These are phyloP conservation scores for Sebastes kiyomatsui DNA, from an alignment of 2,797 vertebrate genomes.

Conservation along the genomic window DNA sequence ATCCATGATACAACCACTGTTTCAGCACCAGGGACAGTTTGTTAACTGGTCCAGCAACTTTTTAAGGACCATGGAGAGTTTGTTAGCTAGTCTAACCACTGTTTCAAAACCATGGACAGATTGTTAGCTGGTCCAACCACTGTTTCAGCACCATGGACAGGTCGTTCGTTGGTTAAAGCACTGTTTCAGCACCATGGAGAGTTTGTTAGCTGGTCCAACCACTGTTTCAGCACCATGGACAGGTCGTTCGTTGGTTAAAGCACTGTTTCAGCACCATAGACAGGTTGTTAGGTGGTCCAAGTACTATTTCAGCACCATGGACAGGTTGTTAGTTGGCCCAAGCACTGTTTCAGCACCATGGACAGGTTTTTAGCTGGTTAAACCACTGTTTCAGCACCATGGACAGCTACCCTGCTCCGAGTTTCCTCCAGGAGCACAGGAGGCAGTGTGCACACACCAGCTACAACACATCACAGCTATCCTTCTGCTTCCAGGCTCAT, in stretches of 20 bases:
- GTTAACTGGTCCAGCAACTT: not conserved
- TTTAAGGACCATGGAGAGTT: not conserved
- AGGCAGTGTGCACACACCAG: slow-evolving; percentile 1
- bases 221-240: rapidly evolving
- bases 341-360: not conserved
- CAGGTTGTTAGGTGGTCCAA: rapidly evolving
- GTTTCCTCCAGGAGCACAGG: slow-evolving; percentile 15
- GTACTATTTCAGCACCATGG: too few relatives aligned
- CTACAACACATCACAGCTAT: not conserved
- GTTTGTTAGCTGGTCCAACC: rapidly evolving
- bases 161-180: rapidly evolving
- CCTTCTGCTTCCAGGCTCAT: slow-evolving; percentile 26
- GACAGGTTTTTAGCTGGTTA: not conserved
- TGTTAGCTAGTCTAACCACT: not conserved
- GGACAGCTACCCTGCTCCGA: slow-evolving; percentile 38
- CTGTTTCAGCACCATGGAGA: not conserved
- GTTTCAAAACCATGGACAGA: not conserved
- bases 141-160: too few relatives aligned
- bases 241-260: rapidly evolving
- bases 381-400: not conserved
- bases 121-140: too few relatives aligned
- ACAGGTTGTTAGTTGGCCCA: rapidly evolving
- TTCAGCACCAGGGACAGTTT: too few relatives aligned
- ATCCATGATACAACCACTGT: too few relatives aligned
- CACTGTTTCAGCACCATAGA: not conserved